phyloP scores from a whole-genome alignment of 2,797 vertebrate species.

The Astyanax mexicanus region DNA sequence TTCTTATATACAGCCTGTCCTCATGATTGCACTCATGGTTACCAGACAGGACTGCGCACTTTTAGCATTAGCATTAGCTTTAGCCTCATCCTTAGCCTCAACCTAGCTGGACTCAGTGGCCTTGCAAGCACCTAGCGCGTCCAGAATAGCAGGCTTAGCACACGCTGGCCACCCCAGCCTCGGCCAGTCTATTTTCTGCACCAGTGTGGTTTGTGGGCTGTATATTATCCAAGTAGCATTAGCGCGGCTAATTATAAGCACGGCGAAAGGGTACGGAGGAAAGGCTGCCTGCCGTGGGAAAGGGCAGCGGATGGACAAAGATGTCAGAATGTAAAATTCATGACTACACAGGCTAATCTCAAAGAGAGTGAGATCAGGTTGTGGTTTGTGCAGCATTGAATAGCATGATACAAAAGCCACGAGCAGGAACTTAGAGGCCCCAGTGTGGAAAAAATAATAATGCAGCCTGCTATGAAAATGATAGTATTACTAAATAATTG shows the following conservation, averaged over 20 bases:
- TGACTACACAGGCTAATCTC: slow-evolving; percentile 23
- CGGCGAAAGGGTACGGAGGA: not conserved
- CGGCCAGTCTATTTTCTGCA: not conserved
- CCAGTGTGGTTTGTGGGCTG: not conserved
- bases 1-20: slow-evolving; percentile 20
- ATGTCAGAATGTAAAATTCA: slow-evolving; percentile 42
- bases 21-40: slow-evolving; percentile 16
- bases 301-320: slow-evolving; percentile 7
- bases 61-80: too few relatives aligned
- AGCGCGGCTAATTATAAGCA: slow-evolving; percentile 4
- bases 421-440: not conserved
- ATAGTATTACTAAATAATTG: too few relatives aligned
- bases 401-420: not conserved
- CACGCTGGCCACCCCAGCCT: not conserved
- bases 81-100: not conserved
- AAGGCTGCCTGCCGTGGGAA: slow-evolving; percentile 10
- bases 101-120: not conserved
- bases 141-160: slow-evolving; percentile 42
- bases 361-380: slow-evolving; percentile 27
- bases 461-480: too few relatives aligned
- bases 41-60: slow-evolving; percentile 24
- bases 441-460: too few relatives aligned
- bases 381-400: not conserved
- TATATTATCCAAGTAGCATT: not conserved
- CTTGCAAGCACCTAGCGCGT: slow-evolving; percentile 5